A percentile compares a stretch with the other conserved stretches of the same genome.
Evolutionary conservation across 1,140 invertebrate genomes (phyloP).

Genomic region (Ooceraea biroi): DNA sequence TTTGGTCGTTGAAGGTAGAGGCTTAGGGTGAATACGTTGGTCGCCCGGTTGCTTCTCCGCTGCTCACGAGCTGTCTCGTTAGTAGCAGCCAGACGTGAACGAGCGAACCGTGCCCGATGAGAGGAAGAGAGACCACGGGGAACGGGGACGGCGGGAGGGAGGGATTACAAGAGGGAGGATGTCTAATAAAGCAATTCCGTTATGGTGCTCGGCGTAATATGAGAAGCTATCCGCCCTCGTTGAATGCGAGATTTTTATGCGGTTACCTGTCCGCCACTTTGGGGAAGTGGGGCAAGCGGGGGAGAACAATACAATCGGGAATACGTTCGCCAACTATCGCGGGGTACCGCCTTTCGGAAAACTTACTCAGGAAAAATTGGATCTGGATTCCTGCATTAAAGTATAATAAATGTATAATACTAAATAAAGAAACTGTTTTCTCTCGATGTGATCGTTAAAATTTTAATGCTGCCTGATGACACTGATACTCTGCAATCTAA

Average conservation of each 20-base stretch:
- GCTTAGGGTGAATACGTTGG: constrained; percentile 76
- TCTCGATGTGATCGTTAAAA: background rate
- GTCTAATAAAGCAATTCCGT: constrained; percentile 86
- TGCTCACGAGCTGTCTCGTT: constrained; percentile 83
- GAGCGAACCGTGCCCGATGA: constrained; percentile 66
- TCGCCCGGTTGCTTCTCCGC: constrained; percentile 76
- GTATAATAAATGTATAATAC: background rate
- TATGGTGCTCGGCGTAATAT: constrained; percentile 83
- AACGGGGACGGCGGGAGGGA: constrained; percentile 17
- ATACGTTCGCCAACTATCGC: background rate
- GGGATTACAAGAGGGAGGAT: constrained; percentile 57
- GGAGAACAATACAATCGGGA: background rate
- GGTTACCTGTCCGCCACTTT: constrained; percentile 72
- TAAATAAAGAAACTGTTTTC: too few species aligned
- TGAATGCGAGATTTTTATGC: constrained; percentile 74
- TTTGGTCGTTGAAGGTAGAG: constrained; percentile 74
- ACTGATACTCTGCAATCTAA: background rate
- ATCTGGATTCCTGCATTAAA: background rate
- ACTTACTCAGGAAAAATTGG: constrained; percentile 1
- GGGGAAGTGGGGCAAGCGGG: constrained; percentile 30
- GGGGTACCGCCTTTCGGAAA: background rate
- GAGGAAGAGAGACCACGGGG: constrained; percentile 57
- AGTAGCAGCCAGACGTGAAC: constrained; percentile 78
- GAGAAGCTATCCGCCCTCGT: constrained; percentile 83
- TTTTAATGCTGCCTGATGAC: background rate